Percentiles rank a stretch among this genome's conserved stretches.
These are phyloP conservation scores for Vesta saturnalis DNA, from an alignment of 2,888 invertebrate species.

Conservation along the genomic window DNA sequence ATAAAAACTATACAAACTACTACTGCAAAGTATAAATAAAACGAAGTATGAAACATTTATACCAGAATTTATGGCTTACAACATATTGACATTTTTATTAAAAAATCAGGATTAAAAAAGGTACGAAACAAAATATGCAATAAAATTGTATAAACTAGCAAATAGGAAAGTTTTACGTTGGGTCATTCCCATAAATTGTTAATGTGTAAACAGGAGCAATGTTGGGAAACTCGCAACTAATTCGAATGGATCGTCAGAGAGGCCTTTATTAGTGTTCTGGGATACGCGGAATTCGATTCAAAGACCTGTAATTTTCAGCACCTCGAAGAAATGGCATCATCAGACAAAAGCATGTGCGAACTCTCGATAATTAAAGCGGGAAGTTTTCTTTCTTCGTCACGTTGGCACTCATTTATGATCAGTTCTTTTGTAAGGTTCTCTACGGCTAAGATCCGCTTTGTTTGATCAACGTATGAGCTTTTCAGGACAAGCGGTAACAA, in stretches of 20 bases:
- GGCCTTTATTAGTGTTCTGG: slow-evolving; percentile 51
- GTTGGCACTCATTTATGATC: slow-evolving; percentile 37
- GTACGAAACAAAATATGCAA: no score
- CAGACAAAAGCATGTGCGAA: slow-evolving; percentile 57
- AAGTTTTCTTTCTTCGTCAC: slow-evolving; percentile 36
- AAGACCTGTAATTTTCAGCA: slow-evolving; percentile 47
- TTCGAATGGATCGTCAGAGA: slow-evolving; percentile 49
- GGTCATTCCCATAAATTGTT: slow-evolving; percentile 28
- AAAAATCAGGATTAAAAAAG: no score
- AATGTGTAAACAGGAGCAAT: slow-evolving; percentile 24
- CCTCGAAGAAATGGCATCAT: slow-evolving; percentile 54
- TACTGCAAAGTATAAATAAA: no score
- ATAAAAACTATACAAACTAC: no score
- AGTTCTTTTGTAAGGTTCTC: slow-evolving; percentile 35
- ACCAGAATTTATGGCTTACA: no score
- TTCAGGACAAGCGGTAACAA: slow-evolving; percentile 9
- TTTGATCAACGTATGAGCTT: slow-evolving; percentile 37
- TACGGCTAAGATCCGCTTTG: slow-evolving; percentile 25
- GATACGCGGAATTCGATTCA: slow-evolving; percentile 48
- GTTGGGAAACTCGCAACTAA: slow-evolving; percentile 45
- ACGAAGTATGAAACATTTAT: no score
- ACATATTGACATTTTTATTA: no score
- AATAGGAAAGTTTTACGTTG: no score
- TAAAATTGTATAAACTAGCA: no score
- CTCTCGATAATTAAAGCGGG: slow-evolving; percentile 58